Percentiles rank a stretch among this genome's conserved stretches.
These are phyloP conservation scores for Neogale vison DNA, from an alignment of 2,113 vertebrate genomes.

Conservation along the genomic window DNA sequence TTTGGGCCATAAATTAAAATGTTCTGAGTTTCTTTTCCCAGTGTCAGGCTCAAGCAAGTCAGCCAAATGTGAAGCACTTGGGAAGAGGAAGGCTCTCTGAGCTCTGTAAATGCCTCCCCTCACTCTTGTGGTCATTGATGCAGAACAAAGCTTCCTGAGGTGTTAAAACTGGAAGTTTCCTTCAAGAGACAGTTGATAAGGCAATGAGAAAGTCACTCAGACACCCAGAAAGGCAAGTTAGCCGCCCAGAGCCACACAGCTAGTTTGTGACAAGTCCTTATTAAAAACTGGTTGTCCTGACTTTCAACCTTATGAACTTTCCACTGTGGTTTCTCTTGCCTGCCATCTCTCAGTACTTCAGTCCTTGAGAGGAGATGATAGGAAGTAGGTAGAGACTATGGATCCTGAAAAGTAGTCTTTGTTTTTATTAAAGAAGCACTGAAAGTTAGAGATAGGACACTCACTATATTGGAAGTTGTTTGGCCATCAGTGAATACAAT, in stretches of 20 bases:
- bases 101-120: background rate
- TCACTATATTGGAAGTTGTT: background rate
- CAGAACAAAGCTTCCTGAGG: background rate
- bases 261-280: background rate
- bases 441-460: background rate
- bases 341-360: background rate
- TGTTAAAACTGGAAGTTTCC: background rate
- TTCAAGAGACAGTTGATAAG: background rate
- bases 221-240: background rate
- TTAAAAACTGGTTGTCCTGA: background rate
- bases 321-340: background rate
- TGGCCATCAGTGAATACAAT: background rate
- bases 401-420: background rate
- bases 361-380: background rate
- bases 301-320: background rate
- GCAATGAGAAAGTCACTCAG: background rate
- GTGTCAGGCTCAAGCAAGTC: constrained; percentile 70
- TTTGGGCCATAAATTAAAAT: constrained; percentile 81
- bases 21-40: constrained; percentile 63
- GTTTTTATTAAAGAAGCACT: background rate
- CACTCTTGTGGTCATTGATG: background rate
- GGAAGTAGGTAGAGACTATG: background rate
- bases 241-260: background rate
- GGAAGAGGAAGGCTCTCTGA: background rate
- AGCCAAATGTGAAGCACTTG: constrained; percentile 68